A percentile compares a stretch with the other conserved stretches of the same genome.
phyloP scores from a whole-genome alignment of 2,113 vertebrate species.

The Sitta europaea region DNA sequence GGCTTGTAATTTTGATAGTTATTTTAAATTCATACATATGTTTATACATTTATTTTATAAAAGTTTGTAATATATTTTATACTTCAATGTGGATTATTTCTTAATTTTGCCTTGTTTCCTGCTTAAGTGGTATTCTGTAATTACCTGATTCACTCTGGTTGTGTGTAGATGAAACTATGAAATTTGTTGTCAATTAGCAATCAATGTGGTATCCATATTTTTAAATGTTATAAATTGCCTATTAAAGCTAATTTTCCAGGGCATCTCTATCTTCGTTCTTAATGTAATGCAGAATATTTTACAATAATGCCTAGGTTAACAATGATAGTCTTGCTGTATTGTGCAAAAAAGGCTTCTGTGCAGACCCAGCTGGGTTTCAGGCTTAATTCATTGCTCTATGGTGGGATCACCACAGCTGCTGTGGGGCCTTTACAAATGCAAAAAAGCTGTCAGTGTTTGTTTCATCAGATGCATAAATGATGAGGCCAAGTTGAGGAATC shows the following conservation, averaged over 20 bases:
- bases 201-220: constrained; percentile 50
- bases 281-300: constrained; percentile 79
- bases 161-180: not conserved
- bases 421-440: constrained; percentile 99
- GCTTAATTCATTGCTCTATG: constrained; percentile 92
- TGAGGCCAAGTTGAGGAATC: constrained; percentile 96
- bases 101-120: constrained; percentile 20
- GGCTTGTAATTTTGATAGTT: not conserved
- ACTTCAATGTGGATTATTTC: not conserved
- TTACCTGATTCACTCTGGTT: constrained; percentile 11
- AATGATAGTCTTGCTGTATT: constrained; percentile 87
- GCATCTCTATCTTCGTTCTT: constrained; percentile 54
- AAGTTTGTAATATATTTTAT: not conserved
- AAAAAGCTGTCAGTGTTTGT: constrained; percentile 99
- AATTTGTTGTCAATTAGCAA: constrained; percentile 65
- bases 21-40: not conserved
- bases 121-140: not conserved
- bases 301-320: constrained; percentile 83
- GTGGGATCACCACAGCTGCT: constrained; percentile 99
- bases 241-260: constrained; percentile 77
- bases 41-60: not conserved
- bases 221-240: constrained; percentile 69
- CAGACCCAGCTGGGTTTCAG: constrained; percentile 93
- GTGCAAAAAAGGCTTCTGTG: constrained; percentile 89
- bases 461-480: constrained; percentile 97